A percentile compares a stretch with the other conserved stretches of the same genome.
Conservation (phyloP, 2,888 invertebrate species). For the Priocnemis perturbator region DNA sequence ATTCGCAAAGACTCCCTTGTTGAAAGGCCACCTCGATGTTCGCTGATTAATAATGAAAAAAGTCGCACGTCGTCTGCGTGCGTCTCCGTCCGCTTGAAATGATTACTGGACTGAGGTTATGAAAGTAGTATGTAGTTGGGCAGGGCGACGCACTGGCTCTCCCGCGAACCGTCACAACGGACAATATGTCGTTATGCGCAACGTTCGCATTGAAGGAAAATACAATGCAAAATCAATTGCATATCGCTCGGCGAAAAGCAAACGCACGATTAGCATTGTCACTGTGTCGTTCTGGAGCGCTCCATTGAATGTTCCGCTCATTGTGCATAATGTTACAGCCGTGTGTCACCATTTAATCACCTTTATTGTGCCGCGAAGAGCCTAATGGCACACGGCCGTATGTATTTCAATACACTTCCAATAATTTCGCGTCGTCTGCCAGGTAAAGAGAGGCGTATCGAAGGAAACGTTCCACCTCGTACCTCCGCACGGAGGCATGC, state of each 20-base stretch:
- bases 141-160: too few relatives aligned
- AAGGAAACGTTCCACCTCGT: neutral
- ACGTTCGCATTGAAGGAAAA: slow-evolving; percentile 8
- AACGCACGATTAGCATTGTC: slow-evolving; percentile 43
- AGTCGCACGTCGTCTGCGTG: too few relatives aligned
- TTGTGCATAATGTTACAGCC: slow-evolving; percentile 41
- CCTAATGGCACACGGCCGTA: slow-evolving; percentile 35
- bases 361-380: slow-evolving; percentile 42
- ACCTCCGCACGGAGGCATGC: too few relatives aligned
- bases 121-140: too few relatives aligned
- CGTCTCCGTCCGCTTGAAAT: too few relatives aligned
- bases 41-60: too few relatives aligned
- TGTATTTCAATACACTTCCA: slow-evolving; percentile 50
- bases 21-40: too few relatives aligned
- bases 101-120: too few relatives aligned
- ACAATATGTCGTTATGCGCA: too few relatives aligned
- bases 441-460: slow-evolving; percentile 28
- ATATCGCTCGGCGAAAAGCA: slow-evolving; percentile 21
- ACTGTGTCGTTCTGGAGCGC: slow-evolving; percentile 15
- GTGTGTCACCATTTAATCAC: slow-evolving; percentile 49
- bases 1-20: too few relatives aligned
- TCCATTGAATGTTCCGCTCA: slow-evolving; percentile 36
- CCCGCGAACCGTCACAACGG: too few relatives aligned
- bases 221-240: slow-evolving; percentile 39
- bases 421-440: slow-evolving; percentile 45